A percentile compares a stretch with the other conserved stretches of the same genome.
Evolutionary conservation across 2,888 invertebrate species (phyloP).

Genomic region (Andrena haemorrhoa): DNA sequence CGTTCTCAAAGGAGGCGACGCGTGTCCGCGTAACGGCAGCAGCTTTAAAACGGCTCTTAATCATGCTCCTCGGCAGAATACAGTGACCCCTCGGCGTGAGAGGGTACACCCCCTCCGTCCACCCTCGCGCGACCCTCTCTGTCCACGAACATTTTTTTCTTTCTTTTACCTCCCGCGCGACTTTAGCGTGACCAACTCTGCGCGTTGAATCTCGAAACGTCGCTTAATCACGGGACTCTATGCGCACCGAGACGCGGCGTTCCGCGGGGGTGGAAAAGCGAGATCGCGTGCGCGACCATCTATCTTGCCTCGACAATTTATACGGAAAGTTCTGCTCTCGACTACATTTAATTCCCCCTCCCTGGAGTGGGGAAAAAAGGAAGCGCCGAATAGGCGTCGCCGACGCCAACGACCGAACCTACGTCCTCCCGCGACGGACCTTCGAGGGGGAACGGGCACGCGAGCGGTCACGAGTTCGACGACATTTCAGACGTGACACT

Average conservation of each 20-base stretch:
- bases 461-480: constrained; percentile 14
- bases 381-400: not conserved
- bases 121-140: constrained; percentile 8
- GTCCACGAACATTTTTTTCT: constrained; percentile 17
- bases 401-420: not conserved
- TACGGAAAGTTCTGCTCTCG: constrained; percentile 29
- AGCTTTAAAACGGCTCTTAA: constrained; percentile 67
- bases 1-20: constrained; percentile 58
- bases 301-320: constrained; percentile 40
- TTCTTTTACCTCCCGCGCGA: constrained; percentile 38
- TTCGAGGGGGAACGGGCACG: not conserved
- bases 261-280: not conserved
- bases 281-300: constrained; percentile 28
- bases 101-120: constrained; percentile 11
- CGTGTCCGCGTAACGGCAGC: constrained; percentile 49
- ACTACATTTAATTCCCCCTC: constrained; percentile 25
- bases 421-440: not conserved
- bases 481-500: not conserved
- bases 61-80: constrained; percentile 58
- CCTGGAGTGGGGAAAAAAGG: not conserved
- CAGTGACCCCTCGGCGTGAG: constrained; percentile 55
- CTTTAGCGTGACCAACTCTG: constrained; percentile 56
- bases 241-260: constrained; percentile 8
- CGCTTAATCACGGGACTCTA: constrained; percentile 60
- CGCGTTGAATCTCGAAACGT: constrained; percentile 54